These are phyloP conservation scores for Lasioglossum oenotherae DNA, from an alignment of 2,888 invertebrate species.

Conservation along the genomic window DNA sequence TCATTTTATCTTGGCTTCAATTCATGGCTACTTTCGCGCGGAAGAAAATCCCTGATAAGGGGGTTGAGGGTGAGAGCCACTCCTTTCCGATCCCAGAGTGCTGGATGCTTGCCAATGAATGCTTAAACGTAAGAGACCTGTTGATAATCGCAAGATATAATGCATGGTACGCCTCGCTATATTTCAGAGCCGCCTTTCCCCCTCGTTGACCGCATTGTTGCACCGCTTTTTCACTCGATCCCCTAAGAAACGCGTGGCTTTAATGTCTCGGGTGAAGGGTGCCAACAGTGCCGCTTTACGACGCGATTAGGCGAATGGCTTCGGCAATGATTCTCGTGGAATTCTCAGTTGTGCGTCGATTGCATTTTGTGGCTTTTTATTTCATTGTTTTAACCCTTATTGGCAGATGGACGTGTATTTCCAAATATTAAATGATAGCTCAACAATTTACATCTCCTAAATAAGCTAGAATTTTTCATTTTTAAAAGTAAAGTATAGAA, in stretches of 20 bases:
- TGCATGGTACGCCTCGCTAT: conserved; percentile 43
- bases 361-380: not conserved
- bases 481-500: not conserved
- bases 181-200: conserved; percentile 38
- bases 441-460: too few relatives aligned
- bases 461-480: too few relatives aligned
- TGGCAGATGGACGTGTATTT: too few relatives aligned
- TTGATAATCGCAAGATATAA: conserved; percentile 79
- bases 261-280: conserved; percentile 13
- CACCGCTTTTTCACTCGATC: conserved; percentile 40
- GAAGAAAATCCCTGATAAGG: conserved; percentile 36
- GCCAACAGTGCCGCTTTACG: not conserved
- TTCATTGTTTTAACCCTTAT: not conserved
- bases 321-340: not conserved
- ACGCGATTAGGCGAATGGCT: not conserved
- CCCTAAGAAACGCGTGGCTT: conserved; percentile 19
- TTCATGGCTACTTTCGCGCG: conserved; percentile 28
- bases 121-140: conserved; percentile 80
- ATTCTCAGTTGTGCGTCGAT: not conserved
- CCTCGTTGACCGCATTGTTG: not conserved
- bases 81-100: conserved; percentile 53
- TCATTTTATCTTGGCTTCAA: conserved; percentile 10
- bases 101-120: conserved; percentile 83
- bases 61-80: conserved; percentile 50
- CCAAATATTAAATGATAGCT: too few relatives aligned